These are phyloP conservation scores for Hermaeophaga mercurialis DNA, from an alignment of 2,888 invertebrate genomes.

Conservation along the genomic window DNA sequence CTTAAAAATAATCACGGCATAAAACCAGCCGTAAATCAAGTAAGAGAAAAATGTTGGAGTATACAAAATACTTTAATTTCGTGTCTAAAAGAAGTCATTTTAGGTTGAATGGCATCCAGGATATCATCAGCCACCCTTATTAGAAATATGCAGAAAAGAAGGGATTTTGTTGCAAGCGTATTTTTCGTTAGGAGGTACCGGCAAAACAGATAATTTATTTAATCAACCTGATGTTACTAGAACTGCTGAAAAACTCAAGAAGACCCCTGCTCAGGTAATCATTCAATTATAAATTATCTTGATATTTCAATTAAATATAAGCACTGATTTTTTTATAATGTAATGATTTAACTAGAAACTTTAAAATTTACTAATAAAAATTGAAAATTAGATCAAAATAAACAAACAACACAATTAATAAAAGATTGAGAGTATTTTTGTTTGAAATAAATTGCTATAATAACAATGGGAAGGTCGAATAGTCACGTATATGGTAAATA, in stretches of 20 bases:
- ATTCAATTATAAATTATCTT: conserved; percentile 34
- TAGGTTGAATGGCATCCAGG: conserved; percentile 75
- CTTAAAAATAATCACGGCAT: conserved; percentile 60
- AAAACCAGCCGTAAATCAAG: conserved; percentile 77
- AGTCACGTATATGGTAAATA: too few relatives aligned
- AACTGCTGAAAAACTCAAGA: conserved; percentile 65
- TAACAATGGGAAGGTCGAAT: too few relatives aligned
- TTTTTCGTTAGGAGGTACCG: conserved; percentile 72
- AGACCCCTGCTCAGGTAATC: conserved; percentile 64
- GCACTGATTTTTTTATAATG: too few relatives aligned
- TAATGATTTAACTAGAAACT: too few relatives aligned
- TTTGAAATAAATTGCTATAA: too few relatives aligned
- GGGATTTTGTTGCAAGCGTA: conserved; percentile 79
- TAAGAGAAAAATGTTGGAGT: conserved; percentile 50
- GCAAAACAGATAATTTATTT: conserved; percentile 47
- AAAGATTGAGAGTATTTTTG: too few relatives aligned
- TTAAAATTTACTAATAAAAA: too few relatives aligned
- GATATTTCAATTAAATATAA: too few relatives aligned
- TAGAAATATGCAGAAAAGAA: conserved; percentile 66
- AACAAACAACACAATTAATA: too few relatives aligned
- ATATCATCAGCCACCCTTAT: conserved; percentile 67
- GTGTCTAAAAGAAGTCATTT: too few relatives aligned
- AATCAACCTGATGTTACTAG: conserved; percentile 55
- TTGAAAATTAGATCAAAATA: too few relatives aligned
- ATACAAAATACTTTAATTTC: too few relatives aligned